Conservation (phyloP, 2,888 invertebrate species). For the Dorcus hopei region DNA sequence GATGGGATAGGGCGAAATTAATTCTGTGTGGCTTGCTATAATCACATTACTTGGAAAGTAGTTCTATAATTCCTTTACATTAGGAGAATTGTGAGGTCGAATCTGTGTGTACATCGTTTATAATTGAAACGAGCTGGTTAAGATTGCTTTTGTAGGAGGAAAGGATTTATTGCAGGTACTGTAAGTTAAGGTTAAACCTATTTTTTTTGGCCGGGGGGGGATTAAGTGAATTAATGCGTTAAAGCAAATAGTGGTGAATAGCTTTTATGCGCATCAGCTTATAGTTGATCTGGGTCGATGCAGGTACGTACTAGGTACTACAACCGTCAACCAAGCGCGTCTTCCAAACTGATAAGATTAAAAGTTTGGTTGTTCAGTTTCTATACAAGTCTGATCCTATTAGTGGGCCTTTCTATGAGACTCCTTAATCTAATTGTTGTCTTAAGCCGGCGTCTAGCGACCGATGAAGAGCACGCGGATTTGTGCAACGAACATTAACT, state of each 20-base stretch:
- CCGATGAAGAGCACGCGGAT: background rate
- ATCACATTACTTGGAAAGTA: no score
- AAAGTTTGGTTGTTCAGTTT: constrained; percentile 31
- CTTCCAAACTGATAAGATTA: constrained; percentile 29
- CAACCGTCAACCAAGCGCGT: constrained; percentile 15
- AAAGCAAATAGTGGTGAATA: constrained; percentile 5
- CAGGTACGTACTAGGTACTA: constrained; percentile 13
- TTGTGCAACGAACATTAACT: no score
- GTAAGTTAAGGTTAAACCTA: no score
- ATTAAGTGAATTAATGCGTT: background rate
- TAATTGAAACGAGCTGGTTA: no score
- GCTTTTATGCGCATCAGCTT: constrained; percentile 10
- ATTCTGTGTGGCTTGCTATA: no score
- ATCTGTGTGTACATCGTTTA: no score
- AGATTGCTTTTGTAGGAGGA: no score
- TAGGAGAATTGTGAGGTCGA: no score
- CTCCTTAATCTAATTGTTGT: constrained; percentile 29
- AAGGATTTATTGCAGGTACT: no score
- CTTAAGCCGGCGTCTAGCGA: constrained; percentile 12
- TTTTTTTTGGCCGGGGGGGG: no score
- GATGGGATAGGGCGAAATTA: no score
- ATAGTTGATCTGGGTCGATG: constrained; percentile 14
- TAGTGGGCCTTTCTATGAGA: constrained; percentile 26
- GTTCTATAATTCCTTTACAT: no score
- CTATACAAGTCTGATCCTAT: constrained; percentile 29